These are phyloP conservation scores for Cirrhinus mrigala DNA, from an alignment of 2,797 vertebrate genomes.

Conservation along the genomic window DNA sequence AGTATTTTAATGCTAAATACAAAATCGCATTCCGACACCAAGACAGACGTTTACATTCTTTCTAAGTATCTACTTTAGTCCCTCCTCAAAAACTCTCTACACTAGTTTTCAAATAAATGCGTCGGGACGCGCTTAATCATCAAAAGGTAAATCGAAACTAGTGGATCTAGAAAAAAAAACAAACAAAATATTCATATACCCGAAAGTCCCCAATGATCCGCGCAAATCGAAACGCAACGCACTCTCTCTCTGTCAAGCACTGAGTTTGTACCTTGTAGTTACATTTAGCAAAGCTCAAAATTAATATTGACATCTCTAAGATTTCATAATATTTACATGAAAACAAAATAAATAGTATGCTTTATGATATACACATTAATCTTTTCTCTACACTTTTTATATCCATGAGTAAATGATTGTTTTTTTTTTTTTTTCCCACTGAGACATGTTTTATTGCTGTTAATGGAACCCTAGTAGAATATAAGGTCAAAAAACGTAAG, in stretches of 20 bases:
- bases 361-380: conserved; percentile 70
- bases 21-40: conserved; percentile 75
- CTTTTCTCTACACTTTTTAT: conserved; percentile 63
- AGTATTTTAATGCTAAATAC: conserved; percentile 71
- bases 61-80: conserved; percentile 56
- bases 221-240: conserved; percentile 59
- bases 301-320: conserved; percentile 81
- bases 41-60: conserved; percentile 74
- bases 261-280: conserved; percentile 75
- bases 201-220: conserved; percentile 60
- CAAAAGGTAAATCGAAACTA: conserved; percentile 62
- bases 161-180: conserved; percentile 55
- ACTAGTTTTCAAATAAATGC: neutral
- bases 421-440: conserved; percentile 71
- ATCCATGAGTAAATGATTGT: conserved; percentile 74
- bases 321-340: conserved; percentile 81
- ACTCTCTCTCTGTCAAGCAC: conserved; percentile 45
- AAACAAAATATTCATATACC: conserved; percentile 55
- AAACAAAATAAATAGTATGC: conserved; percentile 71
- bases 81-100: conserved; percentile 1
- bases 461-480: conserved; percentile 79
- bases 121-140: neutral
- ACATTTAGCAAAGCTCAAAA: conserved; percentile 81
- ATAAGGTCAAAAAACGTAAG: conserved; percentile 68
- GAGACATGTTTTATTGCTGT: conserved; percentile 88